These are phyloP conservation scores for Rhaphigaster nebulosa DNA, from an alignment of 2,888 invertebrate species.

Conservation along the genomic window DNA sequence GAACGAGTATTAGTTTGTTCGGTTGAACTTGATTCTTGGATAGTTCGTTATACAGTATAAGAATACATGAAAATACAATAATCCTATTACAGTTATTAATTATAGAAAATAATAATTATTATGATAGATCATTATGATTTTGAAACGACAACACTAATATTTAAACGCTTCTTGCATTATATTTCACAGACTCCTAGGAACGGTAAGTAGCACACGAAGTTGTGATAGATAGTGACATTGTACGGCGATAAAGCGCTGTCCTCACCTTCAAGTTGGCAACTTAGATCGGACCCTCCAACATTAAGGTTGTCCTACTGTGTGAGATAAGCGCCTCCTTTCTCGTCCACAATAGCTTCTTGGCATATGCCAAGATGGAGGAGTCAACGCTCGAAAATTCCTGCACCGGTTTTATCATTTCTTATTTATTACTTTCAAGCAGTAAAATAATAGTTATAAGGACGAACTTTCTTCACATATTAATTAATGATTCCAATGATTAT, in stretches of 20 bases:
- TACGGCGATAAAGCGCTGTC: not conserved
- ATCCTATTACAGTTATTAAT: no score
- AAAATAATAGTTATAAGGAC: no score
- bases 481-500: no score
- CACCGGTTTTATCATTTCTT: not conserved
- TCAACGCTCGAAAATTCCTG: not conserved
- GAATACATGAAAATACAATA: no score
- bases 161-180: not conserved
- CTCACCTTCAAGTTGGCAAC: not conserved
- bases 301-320: not conserved
- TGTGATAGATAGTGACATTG: not conserved
- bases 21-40: no score
- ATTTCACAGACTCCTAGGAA: not conserved
- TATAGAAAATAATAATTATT: no score
- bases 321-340: slow-evolving; percentile 2
- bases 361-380: not conserved
- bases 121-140: no score
- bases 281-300: not conserved
- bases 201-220: not conserved
- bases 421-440: not conserved
- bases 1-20: no score
- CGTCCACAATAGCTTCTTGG: not conserved
- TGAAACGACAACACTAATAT: no score
- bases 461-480: no score
- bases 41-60: no score